These are phyloP conservation scores for Cinara cedri DNA, from an alignment of 2,888 invertebrate genomes.

Conservation along the genomic window DNA sequence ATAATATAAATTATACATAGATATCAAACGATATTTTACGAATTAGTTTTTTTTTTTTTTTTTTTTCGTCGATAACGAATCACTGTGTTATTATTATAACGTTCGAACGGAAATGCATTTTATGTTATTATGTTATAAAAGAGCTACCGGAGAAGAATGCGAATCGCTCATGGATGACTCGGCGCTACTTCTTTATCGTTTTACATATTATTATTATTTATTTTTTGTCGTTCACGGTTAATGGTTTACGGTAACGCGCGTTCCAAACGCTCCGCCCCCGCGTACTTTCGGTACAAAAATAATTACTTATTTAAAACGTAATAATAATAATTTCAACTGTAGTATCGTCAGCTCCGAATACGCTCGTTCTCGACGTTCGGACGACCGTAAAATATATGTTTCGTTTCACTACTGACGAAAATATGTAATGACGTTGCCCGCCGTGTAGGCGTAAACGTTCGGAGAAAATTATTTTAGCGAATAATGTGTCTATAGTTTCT, in stretches of 20 bases:
- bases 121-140: too few relatives aligned
- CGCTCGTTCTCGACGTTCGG: too few relatives aligned
- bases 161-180: slow-evolving; percentile 40
- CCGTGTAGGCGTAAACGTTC: too few relatives aligned
- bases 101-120: slow-evolving; percentile 30
- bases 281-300: not conserved
- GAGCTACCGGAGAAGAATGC: slow-evolving; percentile 23
- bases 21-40: too few relatives aligned
- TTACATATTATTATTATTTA: slow-evolving; percentile 22
- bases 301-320: slow-evolving; percentile 28
- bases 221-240: slow-evolving; percentile 29
- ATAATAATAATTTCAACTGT: not conserved
- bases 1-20: too few relatives aligned
- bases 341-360: not conserved
- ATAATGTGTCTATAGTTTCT: too few relatives aligned
- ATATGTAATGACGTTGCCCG: too few relatives aligned
- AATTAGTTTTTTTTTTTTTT: too few relatives aligned
- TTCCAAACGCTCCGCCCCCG: not conserved
- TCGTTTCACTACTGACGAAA: too few relatives aligned
- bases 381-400: too few relatives aligned
- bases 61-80: not conserved
- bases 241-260: slow-evolving; percentile 16
- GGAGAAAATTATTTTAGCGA: not conserved
- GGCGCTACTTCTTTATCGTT: slow-evolving; percentile 11
- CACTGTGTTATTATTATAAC: not conserved